Evolutionary conservation across 2,888 invertebrate species (phyloP).

Genomic region (Melinopterus prodromus): DNA sequence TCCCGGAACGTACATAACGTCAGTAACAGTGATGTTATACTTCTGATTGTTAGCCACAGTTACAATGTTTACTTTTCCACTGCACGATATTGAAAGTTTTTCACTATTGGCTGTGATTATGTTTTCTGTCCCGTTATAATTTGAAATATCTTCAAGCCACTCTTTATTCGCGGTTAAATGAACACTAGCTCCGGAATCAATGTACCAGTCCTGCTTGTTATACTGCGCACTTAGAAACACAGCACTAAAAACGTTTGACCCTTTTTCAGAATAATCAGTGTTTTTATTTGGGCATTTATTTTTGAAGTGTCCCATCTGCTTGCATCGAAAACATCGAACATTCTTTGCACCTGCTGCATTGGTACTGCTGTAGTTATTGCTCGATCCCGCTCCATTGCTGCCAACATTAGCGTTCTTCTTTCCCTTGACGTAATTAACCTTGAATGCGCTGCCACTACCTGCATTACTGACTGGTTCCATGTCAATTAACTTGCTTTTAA

Average conservation of each 20-base stretch:
- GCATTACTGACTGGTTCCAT: slow-evolving; percentile 25
- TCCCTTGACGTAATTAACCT: neutral
- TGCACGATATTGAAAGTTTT: slow-evolving; percentile 22
- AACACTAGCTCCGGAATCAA: slow-evolving; percentile 42
- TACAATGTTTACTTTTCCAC: slow-evolving; percentile 32
- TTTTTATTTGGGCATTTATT: slow-evolving; percentile 37
- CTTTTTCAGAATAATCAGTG: slow-evolving; percentile 20
- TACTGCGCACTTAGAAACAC: slow-evolving; percentile 42
- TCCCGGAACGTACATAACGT: slow-evolving; percentile 23
- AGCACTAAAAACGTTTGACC: slow-evolving; percentile 42
- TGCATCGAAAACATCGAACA: slow-evolving; percentile 42
- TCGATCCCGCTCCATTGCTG: neutral
- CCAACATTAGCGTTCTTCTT: slow-evolving; percentile 6
- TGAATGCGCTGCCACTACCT: slow-evolving; percentile 32
- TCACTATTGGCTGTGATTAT: slow-evolving; percentile 30
- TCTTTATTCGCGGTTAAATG: slow-evolving; percentile 40
- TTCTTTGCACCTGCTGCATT: slow-evolving; percentile 22
- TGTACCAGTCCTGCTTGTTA: slow-evolving; percentile 40
- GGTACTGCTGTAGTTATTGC: neutral
- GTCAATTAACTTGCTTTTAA: neutral
- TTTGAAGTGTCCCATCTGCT: slow-evolving; percentile 42
- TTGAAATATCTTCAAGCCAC: slow-evolving; percentile 20
- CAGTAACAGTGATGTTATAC: slow-evolving; percentile 27
- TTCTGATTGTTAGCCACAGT: slow-evolving; percentile 21
- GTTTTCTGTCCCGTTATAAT: slow-evolving; percentile 11